phyloP scores from a whole-genome alignment of 2,888 invertebrate species.

The Scaptomyza polygonia region DNA sequence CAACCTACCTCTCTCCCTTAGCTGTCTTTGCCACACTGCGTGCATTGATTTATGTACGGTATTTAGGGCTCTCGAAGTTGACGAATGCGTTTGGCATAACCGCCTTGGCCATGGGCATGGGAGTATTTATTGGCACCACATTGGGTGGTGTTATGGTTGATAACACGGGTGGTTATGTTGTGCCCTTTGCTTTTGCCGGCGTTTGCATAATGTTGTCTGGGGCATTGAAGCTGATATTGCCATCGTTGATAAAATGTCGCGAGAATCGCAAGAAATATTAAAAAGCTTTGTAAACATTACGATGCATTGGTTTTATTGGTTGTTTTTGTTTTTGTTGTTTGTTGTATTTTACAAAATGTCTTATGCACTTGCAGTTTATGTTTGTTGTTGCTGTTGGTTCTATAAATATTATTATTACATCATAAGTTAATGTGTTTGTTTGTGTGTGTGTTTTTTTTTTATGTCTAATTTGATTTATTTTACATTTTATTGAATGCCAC shows the following conservation, averaged over 20 bases:
- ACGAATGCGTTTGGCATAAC: slow-evolving; percentile 92
- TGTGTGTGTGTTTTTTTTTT: slow-evolving; percentile 3
- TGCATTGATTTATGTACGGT: slow-evolving; percentile 90
- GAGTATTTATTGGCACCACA: slow-evolving; percentile 87
- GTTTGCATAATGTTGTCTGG: slow-evolving; percentile 72
- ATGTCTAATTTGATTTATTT: slow-evolving; percentile 49
- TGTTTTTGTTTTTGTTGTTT: slow-evolving; percentile 37
- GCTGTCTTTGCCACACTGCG: slow-evolving; percentile 91
- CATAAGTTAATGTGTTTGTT: slow-evolving; percentile 17
- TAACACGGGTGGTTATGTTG: slow-evolving; percentile 47
- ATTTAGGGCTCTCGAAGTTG: slow-evolving; percentile 90
- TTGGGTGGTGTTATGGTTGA: slow-evolving; percentile 81
- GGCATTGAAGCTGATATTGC: slow-evolving; percentile 67
- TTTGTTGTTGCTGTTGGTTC: slow-evolving; percentile 29
- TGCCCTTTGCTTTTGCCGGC: slow-evolving; percentile 77
- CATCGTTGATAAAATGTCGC: slow-evolving; percentile 39
- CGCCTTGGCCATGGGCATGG: slow-evolving; percentile 90
- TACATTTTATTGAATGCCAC: slow-evolving; percentile 24
- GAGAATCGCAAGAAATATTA: slow-evolving; percentile 3
- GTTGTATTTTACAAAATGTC: slow-evolving; percentile 63
- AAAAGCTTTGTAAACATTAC: slow-evolving; percentile 29
- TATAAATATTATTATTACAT: slow-evolving; percentile 44
- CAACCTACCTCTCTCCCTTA: slow-evolving; percentile 72
- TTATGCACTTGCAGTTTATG: slow-evolving; percentile 54
- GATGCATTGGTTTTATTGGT: slow-evolving; percentile 51